Conservation (phyloP, 37 sponge, comb jelly and placozoan genomes). For the Ianthella basta region DNA sequence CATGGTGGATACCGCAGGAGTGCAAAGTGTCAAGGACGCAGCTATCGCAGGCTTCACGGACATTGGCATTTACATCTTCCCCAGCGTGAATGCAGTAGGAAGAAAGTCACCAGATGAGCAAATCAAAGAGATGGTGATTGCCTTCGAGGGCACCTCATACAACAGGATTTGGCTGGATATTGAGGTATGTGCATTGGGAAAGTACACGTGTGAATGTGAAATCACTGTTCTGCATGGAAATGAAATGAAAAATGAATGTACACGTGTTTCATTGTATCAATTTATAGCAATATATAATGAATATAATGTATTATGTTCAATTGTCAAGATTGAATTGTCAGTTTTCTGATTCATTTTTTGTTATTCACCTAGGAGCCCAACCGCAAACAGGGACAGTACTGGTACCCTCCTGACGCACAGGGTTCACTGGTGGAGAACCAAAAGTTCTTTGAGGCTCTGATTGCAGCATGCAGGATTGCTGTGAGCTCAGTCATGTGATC, state of each 20-base stretch:
- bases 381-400: conserved; percentile 9
- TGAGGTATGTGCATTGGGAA: conserved; percentile 60
- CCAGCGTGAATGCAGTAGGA: background rate
- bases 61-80: conserved; percentile 21
- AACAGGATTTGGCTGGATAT: conserved; percentile 71
- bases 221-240: background rate
- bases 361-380: conserved; percentile 8
- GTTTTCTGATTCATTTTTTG: no score
- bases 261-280: conserved; percentile 21
- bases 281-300: no score
- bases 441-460: conserved; percentile 76
- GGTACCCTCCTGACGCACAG: background rate
- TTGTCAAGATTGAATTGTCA: no score
- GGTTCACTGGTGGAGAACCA: conserved; percentile 54
- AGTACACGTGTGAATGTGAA: background rate
- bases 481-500: background rate
- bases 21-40: conserved; percentile 12
- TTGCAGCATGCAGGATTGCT: conserved; percentile 59
- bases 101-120: background rate
- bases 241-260: background rate
- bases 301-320: no score
- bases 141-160: background rate
- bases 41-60: conserved; percentile 5
- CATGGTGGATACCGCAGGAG: background rate
- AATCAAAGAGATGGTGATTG: conserved; percentile 7